Evolutionary conservation across 1,140 invertebrate species (phyloP), one percentile per base, ranked within the genome.

Genomic region (Laupala kohalensis): DNA sequence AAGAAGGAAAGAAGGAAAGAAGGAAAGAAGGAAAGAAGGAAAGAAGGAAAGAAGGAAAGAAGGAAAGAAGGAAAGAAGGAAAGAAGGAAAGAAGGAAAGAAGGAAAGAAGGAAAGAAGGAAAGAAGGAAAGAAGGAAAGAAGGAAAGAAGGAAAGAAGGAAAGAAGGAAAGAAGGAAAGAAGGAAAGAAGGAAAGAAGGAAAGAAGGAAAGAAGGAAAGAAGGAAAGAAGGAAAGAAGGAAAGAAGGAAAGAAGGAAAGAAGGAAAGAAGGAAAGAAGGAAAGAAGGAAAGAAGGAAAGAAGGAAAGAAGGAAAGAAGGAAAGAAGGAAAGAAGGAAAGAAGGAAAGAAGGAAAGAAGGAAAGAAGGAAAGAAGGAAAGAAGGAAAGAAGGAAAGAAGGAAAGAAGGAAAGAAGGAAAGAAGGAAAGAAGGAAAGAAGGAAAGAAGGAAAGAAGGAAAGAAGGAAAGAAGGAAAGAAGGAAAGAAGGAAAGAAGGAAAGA

Each of bases 321-420:
- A 67, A 23, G 65, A 67, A 67, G 65, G 65, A 67, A 12, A 23
- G 65, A 67, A 67, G 24, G 65, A 67, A 67, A 23, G 65, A 67
- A 67, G 65, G 65, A 67, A 12, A 23, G 65, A 67, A 67, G 24
- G 65, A 67, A 67, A 23, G 65, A 67, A 67, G 65, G 65, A 67
- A 67, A 26, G 65, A 67, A 67, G 65, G 65, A 67, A 67, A 23
- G 65, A 67, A 67, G 65, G 65, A 67, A 67, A 26, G 65, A 67
- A 67, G 65, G 65, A 67, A 67, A 23, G 65, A 67, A 67, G 65
- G 65, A 67, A 67, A 26, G 65, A 67, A 67, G 65, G 65, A 67
- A 67, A 23, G 65, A 67, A 12, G 65, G 65, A 67, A 67, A 26
- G 65, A 67, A 67, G 65, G 65, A 67, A 67, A 23, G 65, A 67